Percentiles rank a stretch among this genome's conserved stretches.
phyloP scores from a whole-genome alignment of 2,797 vertebrate genomes.

The Amphiprion clarkii region DNA sequence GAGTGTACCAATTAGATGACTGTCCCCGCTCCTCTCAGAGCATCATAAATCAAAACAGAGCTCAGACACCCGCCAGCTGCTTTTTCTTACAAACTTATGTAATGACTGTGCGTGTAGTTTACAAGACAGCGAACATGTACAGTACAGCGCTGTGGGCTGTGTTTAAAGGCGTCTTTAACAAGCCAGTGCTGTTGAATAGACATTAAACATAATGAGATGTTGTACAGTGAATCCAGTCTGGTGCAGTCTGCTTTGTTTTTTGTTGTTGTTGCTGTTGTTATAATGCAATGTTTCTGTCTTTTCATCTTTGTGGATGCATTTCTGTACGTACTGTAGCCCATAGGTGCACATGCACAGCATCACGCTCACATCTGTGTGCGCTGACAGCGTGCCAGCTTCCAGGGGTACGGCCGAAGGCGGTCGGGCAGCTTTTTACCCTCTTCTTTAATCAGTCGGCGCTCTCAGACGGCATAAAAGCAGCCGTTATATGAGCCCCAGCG shows the following conservation, averaged over 20 bases:
- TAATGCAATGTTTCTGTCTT: slow-evolving; percentile 14
- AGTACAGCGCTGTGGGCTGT: slow-evolving; percentile 19
- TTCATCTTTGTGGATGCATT: slow-evolving; percentile 13
- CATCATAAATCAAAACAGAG: slow-evolving; percentile 58
- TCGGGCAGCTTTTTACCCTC: slow-evolving; percentile 27
- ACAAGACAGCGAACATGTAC: slow-evolving; percentile 59
- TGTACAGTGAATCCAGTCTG: slow-evolving; percentile 38
- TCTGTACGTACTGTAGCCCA: slow-evolving; percentile 2
- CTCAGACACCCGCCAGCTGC: slow-evolving; percentile 56
- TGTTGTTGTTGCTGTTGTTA: neutral
- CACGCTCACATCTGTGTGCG: slow-evolving; percentile 65
- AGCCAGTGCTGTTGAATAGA: slow-evolving; percentile 51
- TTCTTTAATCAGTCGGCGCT: slow-evolving; percentile 67
- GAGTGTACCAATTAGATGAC: slow-evolving; percentile 65
- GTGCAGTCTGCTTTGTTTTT: neutral
- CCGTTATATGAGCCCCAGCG: slow-evolving; percentile 37
- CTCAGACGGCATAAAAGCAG: slow-evolving; percentile 55
- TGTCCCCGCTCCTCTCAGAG: slow-evolving; percentile 33
- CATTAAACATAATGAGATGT: slow-evolving; percentile 69
- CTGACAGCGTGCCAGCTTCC: slow-evolving; percentile 58
- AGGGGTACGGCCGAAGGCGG: slow-evolving; percentile 39
- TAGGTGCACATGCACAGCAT: slow-evolving; percentile 4
- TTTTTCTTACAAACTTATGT: slow-evolving; percentile 45
- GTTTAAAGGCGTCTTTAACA: slow-evolving; percentile 66
- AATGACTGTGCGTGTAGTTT: slow-evolving; percentile 47